A percentile compares a stretch with the other conserved stretches of the same genome.
Conservation (phyloP, 2,888 invertebrate genomes). For the Xestia rhomboidea region DNA sequence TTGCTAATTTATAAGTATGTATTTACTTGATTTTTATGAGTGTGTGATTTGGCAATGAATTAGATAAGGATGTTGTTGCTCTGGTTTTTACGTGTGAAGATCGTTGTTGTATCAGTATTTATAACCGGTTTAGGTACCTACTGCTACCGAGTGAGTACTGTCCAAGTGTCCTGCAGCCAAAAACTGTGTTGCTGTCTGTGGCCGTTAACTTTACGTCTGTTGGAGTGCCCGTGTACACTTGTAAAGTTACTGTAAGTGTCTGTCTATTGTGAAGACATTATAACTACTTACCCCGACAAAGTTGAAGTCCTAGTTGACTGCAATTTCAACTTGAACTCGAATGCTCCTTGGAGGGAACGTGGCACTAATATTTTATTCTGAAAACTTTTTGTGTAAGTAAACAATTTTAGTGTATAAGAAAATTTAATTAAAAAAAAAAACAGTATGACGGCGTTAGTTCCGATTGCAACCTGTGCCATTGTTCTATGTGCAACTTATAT, state of each 20-base stretch:
- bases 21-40: neutral
- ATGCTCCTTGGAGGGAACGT: neutral
- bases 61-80: neutral
- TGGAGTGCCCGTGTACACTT: neutral
- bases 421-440: neutral
- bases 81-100: neutral
- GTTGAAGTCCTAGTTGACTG: too few species aligned
- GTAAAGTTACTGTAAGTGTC: neutral
- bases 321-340: neutral
- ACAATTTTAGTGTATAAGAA: neutral
- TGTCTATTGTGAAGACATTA: too few species aligned
- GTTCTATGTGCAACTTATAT: neutral
- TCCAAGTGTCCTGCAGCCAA: neutral
- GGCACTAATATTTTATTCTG: neutral
- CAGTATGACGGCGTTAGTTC: neutral
- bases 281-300: neutral
- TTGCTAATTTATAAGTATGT: slow-evolving; percentile 2
- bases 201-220: slow-evolving; percentile 3
- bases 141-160: neutral
- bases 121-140: neutral
- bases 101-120: neutral
- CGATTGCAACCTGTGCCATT: neutral
- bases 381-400: neutral
- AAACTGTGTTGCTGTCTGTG: slow-evolving; percentile 3
- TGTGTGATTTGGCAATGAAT: neutral